Conservation (phyloP, 2,113 vertebrate species). For the Gadus macrocephalus region DNA sequence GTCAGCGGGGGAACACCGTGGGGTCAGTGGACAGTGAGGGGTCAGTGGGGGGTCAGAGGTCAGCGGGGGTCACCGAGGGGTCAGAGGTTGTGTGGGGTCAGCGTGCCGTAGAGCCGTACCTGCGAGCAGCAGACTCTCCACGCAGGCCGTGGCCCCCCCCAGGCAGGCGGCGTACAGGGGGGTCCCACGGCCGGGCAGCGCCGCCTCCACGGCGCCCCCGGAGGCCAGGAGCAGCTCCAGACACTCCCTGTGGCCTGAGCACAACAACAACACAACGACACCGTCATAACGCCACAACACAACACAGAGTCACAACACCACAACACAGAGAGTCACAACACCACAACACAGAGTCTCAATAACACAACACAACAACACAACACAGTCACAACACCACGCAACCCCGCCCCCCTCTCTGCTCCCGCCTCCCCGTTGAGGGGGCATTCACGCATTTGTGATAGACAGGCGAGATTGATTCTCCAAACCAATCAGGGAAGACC, state of each 20-base stretch:
- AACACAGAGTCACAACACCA: not conserved
- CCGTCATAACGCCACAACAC: not conserved
- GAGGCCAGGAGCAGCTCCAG: conserved; percentile 84
- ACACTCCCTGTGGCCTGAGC: conserved; percentile 83
- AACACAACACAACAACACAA: not conserved
- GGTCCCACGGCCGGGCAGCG: conserved; percentile 75
- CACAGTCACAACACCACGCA: not conserved
- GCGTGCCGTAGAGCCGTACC: conserved; percentile 60
- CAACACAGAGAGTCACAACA: not conserved
- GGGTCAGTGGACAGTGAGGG: not conserved
- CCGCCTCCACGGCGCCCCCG: conserved; percentile 77
- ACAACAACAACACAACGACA: not conserved
- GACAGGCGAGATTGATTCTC: too few relatives aligned
- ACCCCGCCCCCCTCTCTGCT: too few relatives aligned
- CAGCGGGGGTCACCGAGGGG: not conserved
- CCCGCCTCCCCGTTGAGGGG: too few relatives aligned
- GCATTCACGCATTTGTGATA: too few relatives aligned
- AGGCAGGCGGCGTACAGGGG: conserved; percentile 81
- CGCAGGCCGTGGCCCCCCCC: conserved; percentile 76
- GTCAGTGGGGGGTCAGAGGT: not conserved
- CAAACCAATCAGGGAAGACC: too few relatives aligned
- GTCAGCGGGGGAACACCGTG: too few relatives aligned
- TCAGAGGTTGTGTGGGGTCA: too few relatives aligned
- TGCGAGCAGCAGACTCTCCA: conserved; percentile 79
- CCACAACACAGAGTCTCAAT: too few relatives aligned